Base-by-base conservation (phyloP, 2,113 vertebrate genomes). In the Parotia lawesii region DNA sequence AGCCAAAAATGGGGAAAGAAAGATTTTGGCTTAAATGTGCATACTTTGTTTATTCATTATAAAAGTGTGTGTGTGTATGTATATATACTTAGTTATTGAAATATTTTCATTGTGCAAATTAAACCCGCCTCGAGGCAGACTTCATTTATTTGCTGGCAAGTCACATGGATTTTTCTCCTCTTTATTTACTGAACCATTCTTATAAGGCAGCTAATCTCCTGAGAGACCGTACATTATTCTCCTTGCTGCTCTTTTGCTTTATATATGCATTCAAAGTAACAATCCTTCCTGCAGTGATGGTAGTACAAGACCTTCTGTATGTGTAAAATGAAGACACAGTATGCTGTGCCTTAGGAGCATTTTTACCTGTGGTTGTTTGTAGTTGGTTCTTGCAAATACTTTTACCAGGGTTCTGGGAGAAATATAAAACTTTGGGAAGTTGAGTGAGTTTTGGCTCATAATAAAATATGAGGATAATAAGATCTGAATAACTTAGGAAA, bases 31-130 rank as follows among this genome's bases (percentile, higher is more conserved):
- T 85, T 84, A 79, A 85, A 61, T 50, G 3, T 51, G 29, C 77
- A 61, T 35, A 82, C 54, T 87, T 76, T 64, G 31, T 82, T 92
- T 94, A 28, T 93, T 72, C 78, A 47, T 90, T 95, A 44, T 85
- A 54, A 56, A 89, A 89, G 18, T 21, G 37, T 76, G 19, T 76
- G 19, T 5, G 0, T 79, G 11, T 74, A 15, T 58, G 23, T 84
- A 15, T 83, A 72, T 81, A 66, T 85, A 60, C 29, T 78, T 89
- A 86, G 31, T 80, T 91, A 87, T 7, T 90, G 64, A 92, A 92
- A 75, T 89, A 40, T 71, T 96, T 94, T 93, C 78, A 72, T 79
- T 91, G 77, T 94, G 37, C 75, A 85, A 86, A 94, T 95, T 94
- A 94, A 95, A 85, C 50, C 48, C 22, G 18, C 81, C 89, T 94